Evolutionary conservation across 2,888 invertebrate genomes (phyloP).

Genomic region (Hemistola chrysoprasaria): DNA sequence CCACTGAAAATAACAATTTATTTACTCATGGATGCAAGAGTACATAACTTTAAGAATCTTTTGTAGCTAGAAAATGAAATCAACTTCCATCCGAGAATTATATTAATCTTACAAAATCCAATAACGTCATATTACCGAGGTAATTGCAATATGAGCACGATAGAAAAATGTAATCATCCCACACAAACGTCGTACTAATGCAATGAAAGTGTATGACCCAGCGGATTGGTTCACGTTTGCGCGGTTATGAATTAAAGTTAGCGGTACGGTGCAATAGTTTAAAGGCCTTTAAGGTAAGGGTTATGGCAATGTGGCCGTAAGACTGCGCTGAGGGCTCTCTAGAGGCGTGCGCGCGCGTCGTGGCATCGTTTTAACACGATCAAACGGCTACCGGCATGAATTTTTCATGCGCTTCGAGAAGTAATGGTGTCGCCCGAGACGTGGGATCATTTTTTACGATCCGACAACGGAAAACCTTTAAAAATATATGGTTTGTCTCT

Average conservation of each 20-base stretch:
- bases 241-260: slow-evolving; percentile 13
- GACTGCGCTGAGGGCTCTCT: slow-evolving; percentile 56
- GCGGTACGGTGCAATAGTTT: slow-evolving; percentile 30
- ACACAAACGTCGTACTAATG: slow-evolving; percentile 3
- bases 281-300: slow-evolving; percentile 7
- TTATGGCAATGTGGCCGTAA: slow-evolving; percentile 21
- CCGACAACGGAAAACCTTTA: slow-evolving; percentile 68
- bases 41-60: no score
- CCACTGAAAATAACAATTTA: slow-evolving; percentile 86
- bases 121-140: neutral
- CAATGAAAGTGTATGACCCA: slow-evolving; percentile 7
- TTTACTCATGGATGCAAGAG: no score
- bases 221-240: slow-evolving; percentile 11
- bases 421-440: slow-evolving; percentile 74
- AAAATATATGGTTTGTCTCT: slow-evolving; percentile 61
- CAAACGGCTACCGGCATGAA: slow-evolving; percentile 68
- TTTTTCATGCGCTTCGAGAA: slow-evolving; percentile 75
- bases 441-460: slow-evolving; percentile 79
- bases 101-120: no score
- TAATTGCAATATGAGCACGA: slow-evolving; percentile 1
- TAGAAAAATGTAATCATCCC: slow-evolving; percentile 22
- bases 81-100: no score
- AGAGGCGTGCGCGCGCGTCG: slow-evolving; percentile 58
- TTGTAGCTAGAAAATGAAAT: no score
- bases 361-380: slow-evolving; percentile 62